Evolutionary conservation across 2,113 vertebrate genomes (phyloP), one percentile per base, ranked within the genome.

Genomic region (Podarcis muralis): DNA sequence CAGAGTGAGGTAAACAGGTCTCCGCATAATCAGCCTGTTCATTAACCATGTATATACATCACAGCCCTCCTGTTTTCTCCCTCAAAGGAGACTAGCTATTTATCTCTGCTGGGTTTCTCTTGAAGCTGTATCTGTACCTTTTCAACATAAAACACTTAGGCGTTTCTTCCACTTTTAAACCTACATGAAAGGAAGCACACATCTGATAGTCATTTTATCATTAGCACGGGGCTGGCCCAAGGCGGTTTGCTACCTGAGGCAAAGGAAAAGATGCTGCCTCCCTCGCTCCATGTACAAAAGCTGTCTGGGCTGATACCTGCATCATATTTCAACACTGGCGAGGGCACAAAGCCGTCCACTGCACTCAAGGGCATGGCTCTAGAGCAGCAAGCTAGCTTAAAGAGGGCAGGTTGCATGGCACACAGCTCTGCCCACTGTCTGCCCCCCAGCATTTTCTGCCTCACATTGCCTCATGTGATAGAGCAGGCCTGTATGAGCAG

Each of bases 91-190:
- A 35, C 62, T 86, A 88, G 90, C 25, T 5, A 81, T 87, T 71
- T 89, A 22, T 81, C 83, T 81, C 81, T 92, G 86, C 59, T 62
- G 59, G 78, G 25, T 40, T 18, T 37, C 4, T 76, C 25, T 93
- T 90, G 87, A 88, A 68, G 59, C 11, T 35, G 16, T 12, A 75
- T 81, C 32, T 88, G 0, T n/a, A 88, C 87, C 86, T 90, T 81
- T 27, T 77, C 83, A 77, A 9, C 22, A 87, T 1, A 43, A 65
- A 83, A 81, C 82, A 76, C 32, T n/a, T 20, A 6, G 0, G 23
- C 11, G 5, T 65, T 6, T 57, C 90, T 59, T 65, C 1, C 81
- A 92, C 89, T 81, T 75, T 75, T 18, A 69, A 88, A 88, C 85
- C 32, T 76, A 77, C 32, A 77, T 65, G 84, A 75, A 85, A 85